These are phyloP conservation scores for Scaptomyza pallida DNA, from an alignment of 1,140 invertebrate species.

Conservation along the genomic window DNA sequence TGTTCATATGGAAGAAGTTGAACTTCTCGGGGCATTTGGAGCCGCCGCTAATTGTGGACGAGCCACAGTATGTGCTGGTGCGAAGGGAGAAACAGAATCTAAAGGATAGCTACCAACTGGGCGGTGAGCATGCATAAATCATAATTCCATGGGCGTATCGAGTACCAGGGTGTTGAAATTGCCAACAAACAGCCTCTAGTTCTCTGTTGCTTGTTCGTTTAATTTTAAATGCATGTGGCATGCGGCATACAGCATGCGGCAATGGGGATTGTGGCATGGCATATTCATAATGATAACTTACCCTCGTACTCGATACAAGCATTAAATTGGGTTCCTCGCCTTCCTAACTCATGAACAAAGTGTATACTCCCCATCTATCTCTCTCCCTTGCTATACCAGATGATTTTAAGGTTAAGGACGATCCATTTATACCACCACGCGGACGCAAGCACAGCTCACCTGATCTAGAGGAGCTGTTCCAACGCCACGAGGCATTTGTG, in stretches of 20 bases:
- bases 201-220: conserved; percentile 15
- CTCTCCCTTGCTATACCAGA: conserved; percentile 23
- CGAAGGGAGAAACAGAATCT: conserved; percentile 66
- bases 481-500: conserved; percentile 76
- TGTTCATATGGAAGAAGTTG: conserved; percentile 79
- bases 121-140: conserved; percentile 51
- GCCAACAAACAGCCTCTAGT: conserved; percentile 19
- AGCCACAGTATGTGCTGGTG: conserved; percentile 75
- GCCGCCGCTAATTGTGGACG: conserved; percentile 75
- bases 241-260: background rate
- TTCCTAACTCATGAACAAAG: background rate
- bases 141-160: conserved; percentile 31
- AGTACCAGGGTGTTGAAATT: conserved; percentile 46
- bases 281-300: conserved; percentile 26
- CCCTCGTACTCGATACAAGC: conserved; percentile 9
- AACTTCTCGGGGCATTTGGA: conserved; percentile 78
- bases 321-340: conserved; percentile 9
- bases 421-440: conserved; percentile 80
- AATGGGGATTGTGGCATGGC: no score
- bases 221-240: conserved; percentile 42
- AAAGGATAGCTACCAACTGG: conserved; percentile 54
- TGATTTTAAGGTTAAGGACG: conserved; percentile 44
- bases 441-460: conserved; percentile 76
- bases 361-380: background rate
- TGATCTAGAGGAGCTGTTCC: conserved; percentile 63